These are phyloP conservation scores for Alloplasta piceator DNA, from an alignment of 2,888 invertebrate species.

Conservation along the genomic window DNA sequence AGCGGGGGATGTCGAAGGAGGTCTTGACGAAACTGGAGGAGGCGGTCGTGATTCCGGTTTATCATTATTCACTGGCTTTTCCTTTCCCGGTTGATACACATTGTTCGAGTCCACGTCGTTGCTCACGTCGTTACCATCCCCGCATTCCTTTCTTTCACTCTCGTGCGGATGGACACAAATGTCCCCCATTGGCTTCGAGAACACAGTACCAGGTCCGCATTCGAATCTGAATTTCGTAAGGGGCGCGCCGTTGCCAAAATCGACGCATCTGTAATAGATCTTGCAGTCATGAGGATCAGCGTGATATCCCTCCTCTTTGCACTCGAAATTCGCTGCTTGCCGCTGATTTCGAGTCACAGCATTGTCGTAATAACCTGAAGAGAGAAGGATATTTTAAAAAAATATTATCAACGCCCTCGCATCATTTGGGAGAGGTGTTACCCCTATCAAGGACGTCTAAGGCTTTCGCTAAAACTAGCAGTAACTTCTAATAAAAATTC, in stretches of 20 bases:
- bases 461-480: neutral
- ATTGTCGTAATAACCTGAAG: slow-evolving; percentile 45
- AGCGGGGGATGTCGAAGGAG: slow-evolving; percentile 24
- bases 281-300: slow-evolving; percentile 89
- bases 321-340: slow-evolving; percentile 82
- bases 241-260: slow-evolving; percentile 84
- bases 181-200: slow-evolving; percentile 84
- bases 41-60: slow-evolving; percentile 54
- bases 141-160: slow-evolving; percentile 89
- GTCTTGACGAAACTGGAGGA: slow-evolving; percentile 25
- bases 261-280: slow-evolving; percentile 90
- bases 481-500: neutral
- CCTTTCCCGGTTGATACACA: slow-evolving; percentile 56
- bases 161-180: slow-evolving; percentile 89
- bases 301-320: slow-evolving; percentile 89
- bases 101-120: slow-evolving; percentile 66
- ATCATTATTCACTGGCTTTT: slow-evolving; percentile 45
- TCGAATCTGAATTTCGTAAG: slow-evolving; percentile 87
- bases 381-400: neutral
- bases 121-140: slow-evolving; percentile 84
- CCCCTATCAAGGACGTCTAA: too few species aligned
- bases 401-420: too few species aligned
- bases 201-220: slow-evolving; percentile 91
- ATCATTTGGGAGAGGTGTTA: too few species aligned
- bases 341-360: neutral